Percentiles rank a stretch among this genome's conserved stretches.
These are phyloP conservation scores for Capra hircus DNA, from an alignment of 2,113 vertebrate species.

Conservation along the genomic window DNA sequence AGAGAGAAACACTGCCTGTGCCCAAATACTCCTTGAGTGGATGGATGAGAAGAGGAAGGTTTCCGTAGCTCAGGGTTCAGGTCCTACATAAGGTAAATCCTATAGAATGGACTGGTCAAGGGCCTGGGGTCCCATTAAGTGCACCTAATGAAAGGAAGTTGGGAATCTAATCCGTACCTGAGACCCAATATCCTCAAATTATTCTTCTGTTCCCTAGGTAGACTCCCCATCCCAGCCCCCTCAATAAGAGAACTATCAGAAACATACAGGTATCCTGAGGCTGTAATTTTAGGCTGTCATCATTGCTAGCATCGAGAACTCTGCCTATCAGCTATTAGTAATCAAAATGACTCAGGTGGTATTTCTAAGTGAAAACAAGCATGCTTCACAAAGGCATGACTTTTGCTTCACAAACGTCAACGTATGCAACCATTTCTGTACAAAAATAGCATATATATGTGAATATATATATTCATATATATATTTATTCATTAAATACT, in stretches of 20 bases:
- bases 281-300: neutral
- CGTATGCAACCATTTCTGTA: neutral
- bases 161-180: neutral
- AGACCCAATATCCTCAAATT: neutral
- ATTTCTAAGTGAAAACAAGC: neutral
- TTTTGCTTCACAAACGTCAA: neutral
- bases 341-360: neutral
- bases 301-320: neutral
- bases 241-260: neutral
- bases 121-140: neutral
- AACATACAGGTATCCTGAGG: neutral
- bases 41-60: neutral
- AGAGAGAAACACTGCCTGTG: neutral
- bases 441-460: neutral
- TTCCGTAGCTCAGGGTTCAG: neutral
- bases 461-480: neutral
- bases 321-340: neutral
- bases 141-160: neutral
- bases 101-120: neutral
- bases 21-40: neutral
- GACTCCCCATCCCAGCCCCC: neutral
- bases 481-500: neutral
- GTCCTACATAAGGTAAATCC: neutral
- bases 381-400: neutral
- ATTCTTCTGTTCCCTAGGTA: neutral